A percentile compares a stretch with the other conserved stretches of the same genome.
Conservation (phyloP, 2,113 vertebrate genomes). For the Rhinopomastus cyanomelas region DNA sequence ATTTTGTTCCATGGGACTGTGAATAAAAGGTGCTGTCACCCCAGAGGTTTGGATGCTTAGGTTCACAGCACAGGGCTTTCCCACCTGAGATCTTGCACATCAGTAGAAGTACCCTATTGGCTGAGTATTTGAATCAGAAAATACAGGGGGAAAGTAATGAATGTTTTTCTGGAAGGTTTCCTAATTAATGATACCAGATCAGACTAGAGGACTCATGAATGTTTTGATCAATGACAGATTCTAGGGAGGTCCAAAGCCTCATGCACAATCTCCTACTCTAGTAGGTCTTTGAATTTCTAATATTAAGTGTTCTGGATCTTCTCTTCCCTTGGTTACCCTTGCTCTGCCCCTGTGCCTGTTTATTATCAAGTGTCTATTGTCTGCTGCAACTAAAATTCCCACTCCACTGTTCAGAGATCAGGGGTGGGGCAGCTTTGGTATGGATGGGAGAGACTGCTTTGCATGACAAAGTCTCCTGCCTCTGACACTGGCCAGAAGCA, state of each 20-base stretch:
- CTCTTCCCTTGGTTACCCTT: neutral
- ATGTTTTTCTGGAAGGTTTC: neutral
- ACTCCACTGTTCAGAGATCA: neutral
- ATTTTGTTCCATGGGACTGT: neutral
- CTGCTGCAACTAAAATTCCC: neutral
- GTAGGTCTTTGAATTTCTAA: neutral
- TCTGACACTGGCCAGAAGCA: neutral
- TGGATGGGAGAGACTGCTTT: neutral
- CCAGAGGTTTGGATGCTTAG: neutral
- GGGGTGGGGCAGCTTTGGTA: neutral
- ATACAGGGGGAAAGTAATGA: accelerated
- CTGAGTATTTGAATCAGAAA: neutral
- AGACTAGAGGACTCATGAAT: neutral
- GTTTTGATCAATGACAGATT: neutral
- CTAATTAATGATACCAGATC: neutral
- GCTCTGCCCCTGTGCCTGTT: neutral
- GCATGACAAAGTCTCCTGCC: neutral
- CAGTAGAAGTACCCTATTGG: neutral
- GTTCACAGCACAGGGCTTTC: neutral
- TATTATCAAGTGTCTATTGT: neutral
- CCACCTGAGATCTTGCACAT: neutral
- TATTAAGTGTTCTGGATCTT: neutral
- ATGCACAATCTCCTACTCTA: neutral
- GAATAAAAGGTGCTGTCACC: neutral
- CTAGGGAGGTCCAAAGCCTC: neutral